Base-by-base conservation (phyloP, 2,888 invertebrate species). In the Xestobium rufovillosum region DNA sequence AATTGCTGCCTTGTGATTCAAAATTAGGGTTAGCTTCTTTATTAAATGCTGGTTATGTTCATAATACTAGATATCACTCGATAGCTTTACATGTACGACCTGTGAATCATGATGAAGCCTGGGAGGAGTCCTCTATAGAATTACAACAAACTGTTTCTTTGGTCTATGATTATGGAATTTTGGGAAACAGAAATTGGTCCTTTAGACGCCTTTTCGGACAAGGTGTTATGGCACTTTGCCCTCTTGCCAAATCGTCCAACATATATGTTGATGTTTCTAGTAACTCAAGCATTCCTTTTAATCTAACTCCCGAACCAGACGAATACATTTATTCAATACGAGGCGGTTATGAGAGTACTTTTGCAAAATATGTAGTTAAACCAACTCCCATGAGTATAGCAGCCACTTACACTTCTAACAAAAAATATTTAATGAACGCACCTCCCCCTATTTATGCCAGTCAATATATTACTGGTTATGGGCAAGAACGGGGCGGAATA, bases 1-100 rank as follows among this genome's bases (percentile, higher is more conserved):
- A 97, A 61, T 69, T 99, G 3, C 65, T 99, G 29, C 97, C 98
- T 0, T 99, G 98, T 67, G 86, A 87, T 63, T 83, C 85, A n/a
- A 83, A 76, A 61, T 76, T 78, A 55, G 97, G 97, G 2, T 72
- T 97, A 49, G 82, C 88, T 10, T 81, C 87, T 0, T 66, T 97
- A 33, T 72, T 97, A 3, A 92, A 92, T 63, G 88, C 96, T 0
- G 84, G 87, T 35, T 80, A 83, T 60, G 82, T 96, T 37, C 91
- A 94, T 61, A 90, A 91, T 57, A 87, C 92, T 2, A 84, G 87
- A 56, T 96, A 90, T 59, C 91, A 95, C 67, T 94, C 95, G 0
- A 68, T 95, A 38, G 84, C 85, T 14, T 70, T 96, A 26, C 84
- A 90, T 67, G 76, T 92, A 19, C 75, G 90, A 38, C 84, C 83